phyloP scores from a whole-genome alignment of 2,888 invertebrate genomes.

The Mimas tiliae region DNA sequence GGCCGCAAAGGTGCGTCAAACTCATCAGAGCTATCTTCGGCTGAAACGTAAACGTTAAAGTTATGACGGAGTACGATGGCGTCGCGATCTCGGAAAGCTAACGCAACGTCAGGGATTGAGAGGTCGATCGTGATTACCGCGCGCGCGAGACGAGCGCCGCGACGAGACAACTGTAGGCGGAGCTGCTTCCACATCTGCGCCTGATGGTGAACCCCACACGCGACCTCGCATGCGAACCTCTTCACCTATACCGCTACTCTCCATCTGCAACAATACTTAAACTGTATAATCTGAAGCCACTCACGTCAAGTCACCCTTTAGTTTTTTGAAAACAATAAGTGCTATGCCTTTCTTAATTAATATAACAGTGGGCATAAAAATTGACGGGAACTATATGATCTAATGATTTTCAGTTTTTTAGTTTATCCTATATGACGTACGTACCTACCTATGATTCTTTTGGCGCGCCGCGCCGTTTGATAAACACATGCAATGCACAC shows the following conservation, averaged over 20 bases:
- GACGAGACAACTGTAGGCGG: slow-evolving; percentile 46
- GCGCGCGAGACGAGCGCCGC: slow-evolving; percentile 61
- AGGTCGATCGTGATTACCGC: slow-evolving; percentile 71
- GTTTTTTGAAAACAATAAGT: no score
- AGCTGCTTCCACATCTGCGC: slow-evolving; percentile 75
- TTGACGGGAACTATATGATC: no score
- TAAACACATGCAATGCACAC: no score
- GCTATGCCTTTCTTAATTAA: no score
- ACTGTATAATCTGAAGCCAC: no score
- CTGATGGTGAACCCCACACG: slow-evolving; percentile 78
- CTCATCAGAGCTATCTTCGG: slow-evolving; percentile 82
- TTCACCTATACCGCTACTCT: slow-evolving; percentile 51
- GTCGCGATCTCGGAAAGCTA: slow-evolving; percentile 50
- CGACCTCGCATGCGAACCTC: slow-evolving; percentile 71
- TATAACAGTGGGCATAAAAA: no score
- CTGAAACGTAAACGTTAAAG: slow-evolving; percentile 79
- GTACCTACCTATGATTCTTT: no score
- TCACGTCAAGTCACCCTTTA: no score
- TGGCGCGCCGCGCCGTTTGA: no score
- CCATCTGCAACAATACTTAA: neutral
- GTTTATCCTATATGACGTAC: no score
- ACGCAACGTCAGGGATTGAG: slow-evolving; percentile 61
- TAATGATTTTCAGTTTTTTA: no score
- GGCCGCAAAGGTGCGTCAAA: slow-evolving; percentile 64
- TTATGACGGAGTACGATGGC: slow-evolving; percentile 71